Base-by-base conservation (phyloP, 1,140 invertebrate species). In the Zaprionus tsacasi region DNA sequence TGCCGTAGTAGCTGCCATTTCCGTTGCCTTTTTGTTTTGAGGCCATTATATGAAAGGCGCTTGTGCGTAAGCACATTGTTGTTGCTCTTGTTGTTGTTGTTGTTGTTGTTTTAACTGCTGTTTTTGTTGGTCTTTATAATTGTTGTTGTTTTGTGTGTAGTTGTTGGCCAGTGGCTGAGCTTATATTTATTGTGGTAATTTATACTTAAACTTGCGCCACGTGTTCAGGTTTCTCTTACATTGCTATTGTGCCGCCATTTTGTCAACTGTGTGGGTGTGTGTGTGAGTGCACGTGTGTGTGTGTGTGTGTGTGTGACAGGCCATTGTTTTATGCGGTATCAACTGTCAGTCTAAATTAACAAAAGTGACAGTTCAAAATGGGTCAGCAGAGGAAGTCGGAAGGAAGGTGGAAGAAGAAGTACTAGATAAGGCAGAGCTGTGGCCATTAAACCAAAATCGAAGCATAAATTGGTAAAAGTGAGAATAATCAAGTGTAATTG, bases 161-260 rank as follows among this genome's bases (percentile, higher is more conserved):
- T 74, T 78, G 76, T 33, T n/a, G n/a, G n/a, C 61, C 54, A 63
- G 72, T 80, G 79, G 55, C 72, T 74, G 56, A 75, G 72, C 54
- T 78, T 81, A 89, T 83, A 88, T 89, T 89, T 88, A 88, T 88
- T 78, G 68, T 81, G 70, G 85, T 76, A 76, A 83, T 88, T 88
- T 89, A 83, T 88, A 83, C 67, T 71, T 80, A 69, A 87, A 82
- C 79, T 80, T 80, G 52, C 57, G 76, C 50, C 71, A 59, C 54
- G 48, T 59, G 68, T 60, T 36, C 55, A 45, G 65, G 30, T 61
- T 72, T 33, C 58, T 55, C 43, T 65, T 70, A 65, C 63, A 57
- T 70, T 66, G 58, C 60, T 71, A 15, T 64, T 68, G 60, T 70
- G 17, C 35, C 64, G 63, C 50, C 63, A 72, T 52, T 72, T 67